phyloP scores from a whole-genome alignment of 2,797 vertebrate species.

The Eidolon dupreanum region DNA sequence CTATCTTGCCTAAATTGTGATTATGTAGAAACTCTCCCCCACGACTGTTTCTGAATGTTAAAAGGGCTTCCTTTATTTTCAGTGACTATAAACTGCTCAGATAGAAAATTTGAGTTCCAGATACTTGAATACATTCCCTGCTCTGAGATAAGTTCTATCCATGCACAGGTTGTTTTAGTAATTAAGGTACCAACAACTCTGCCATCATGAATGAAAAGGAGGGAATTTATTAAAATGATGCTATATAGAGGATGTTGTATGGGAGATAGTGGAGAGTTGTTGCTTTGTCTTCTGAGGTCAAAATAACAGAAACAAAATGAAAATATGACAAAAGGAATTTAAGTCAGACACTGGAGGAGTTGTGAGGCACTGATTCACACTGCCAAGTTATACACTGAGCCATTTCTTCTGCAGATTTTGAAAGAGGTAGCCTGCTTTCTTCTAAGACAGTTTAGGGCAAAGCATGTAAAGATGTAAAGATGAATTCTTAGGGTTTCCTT shows the following conservation, averaged over 20 bases:
- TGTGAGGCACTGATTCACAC: background rate
- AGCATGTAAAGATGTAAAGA: slow-evolving; percentile 24
- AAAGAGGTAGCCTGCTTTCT: background rate
- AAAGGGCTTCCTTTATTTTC: slow-evolving; percentile 66
- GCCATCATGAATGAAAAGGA: slow-evolving; percentile 59
- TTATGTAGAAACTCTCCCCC: slow-evolving; percentile 60
- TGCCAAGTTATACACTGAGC: background rate
- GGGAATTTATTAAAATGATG: slow-evolving; percentile 63
- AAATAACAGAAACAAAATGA: slow-evolving; percentile 22
- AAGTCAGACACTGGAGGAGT: background rate
- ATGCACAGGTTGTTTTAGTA: slow-evolving; percentile 74
- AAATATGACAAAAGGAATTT: slow-evolving; percentile 14
- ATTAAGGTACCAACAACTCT: slow-evolving; percentile 68
- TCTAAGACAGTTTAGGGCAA: background rate
- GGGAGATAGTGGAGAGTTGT: slow-evolving; percentile 16
- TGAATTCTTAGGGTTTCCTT: background rate
- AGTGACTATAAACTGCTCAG: slow-evolving; percentile 74
- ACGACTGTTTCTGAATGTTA: slow-evolving; percentile 69
- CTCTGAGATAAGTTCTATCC: slow-evolving; percentile 70
- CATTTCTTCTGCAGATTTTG: background rate
- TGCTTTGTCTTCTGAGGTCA: slow-evolving; percentile 17
- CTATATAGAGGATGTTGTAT: background rate
- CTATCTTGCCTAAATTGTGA: slow-evolving; percentile 47
- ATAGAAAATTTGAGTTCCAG: slow-evolving; percentile 74
- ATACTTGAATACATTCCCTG: slow-evolving; percentile 66